Percentiles rank a stretch among this genome's conserved stretches.
Evolutionary conservation across 2,888 invertebrate genomes (phyloP).

Genomic region (Chironomus tentans): DNA sequence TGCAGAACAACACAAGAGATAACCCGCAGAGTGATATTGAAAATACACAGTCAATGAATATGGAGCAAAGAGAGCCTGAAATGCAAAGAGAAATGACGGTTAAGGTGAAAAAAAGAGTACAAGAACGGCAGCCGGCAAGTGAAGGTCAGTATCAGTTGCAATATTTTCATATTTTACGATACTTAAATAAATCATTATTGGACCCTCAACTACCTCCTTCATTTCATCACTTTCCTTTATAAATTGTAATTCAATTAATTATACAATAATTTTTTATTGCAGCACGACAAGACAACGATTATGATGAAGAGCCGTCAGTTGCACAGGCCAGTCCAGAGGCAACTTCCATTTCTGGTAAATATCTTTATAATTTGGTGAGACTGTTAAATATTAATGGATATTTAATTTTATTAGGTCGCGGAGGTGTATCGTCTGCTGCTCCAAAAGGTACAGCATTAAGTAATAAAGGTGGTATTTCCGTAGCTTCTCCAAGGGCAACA

Average conservation of each 20-base stretch:
- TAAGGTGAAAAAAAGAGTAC: neutral
- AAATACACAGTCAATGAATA: neutral
- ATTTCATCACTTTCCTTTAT: neutral
- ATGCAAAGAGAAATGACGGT: too few relatives aligned
- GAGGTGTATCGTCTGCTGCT: conserved; percentile 44
- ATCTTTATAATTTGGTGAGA: too few relatives aligned
- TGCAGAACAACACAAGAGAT: neutral
- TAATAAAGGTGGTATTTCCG: conserved; percentile 44
- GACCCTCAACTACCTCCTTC: too few relatives aligned
- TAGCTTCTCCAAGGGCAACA: conserved; percentile 45
- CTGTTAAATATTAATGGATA: neutral
- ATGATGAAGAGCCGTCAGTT: conserved; percentile 38
- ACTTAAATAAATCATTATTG: too few relatives aligned
- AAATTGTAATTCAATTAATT: neutral
- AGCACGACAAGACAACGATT: conserved; percentile 6
- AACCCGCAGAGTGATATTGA: neutral
- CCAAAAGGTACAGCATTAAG: conserved; percentile 45
- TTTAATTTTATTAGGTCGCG: conserved; percentile 40
- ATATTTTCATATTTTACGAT: too few relatives aligned
- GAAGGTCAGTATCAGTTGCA: neutral
- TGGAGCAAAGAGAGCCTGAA: neutral
- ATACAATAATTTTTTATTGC: neutral
- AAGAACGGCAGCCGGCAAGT: neutral
- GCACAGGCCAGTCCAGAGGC: conserved; percentile 46
- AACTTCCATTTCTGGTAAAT: conserved; percentile 43